Base-by-base conservation (phyloP, 2,797 vertebrate species). In the Eupleurogrammus muticus region DNA sequence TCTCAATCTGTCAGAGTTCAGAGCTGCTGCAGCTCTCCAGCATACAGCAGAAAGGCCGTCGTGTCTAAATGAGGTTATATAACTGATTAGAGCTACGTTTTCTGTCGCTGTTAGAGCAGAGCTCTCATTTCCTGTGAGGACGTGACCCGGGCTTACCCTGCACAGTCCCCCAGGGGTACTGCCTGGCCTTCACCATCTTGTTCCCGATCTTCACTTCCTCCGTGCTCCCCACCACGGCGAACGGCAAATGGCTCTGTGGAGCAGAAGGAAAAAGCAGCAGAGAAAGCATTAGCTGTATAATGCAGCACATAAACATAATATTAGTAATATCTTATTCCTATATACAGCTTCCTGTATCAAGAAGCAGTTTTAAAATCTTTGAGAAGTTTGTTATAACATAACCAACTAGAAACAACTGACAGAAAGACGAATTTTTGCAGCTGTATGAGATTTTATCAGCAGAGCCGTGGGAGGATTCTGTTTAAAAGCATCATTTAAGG, bases 181-280 rank as follows among this genome's bases (percentile, higher is more conserved):
- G 98, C 46, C 98, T 96, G 1, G 96, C 97, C 88, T 96, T 98
- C 95, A 99, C 96, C 97, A 98, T 98, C 95, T 99, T 99, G 92
- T 99, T 98, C 81, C 98, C 98, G 71, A 99, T 96, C 95, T 99
- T 99, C 80, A 98, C 90, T 88, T 99, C 98, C 90, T 99, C 98
- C 0, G 97, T 99, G 91, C 98, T 99, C 70, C 98, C 98, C 12
- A 99, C 95, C 66, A 99, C 97, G 0, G 98, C 98, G 77, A 99
- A 99, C 0, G 98, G 98, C 92, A 99, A 94, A 89, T 99, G 97
- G 66, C 95, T 98, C 98, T 99, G 91, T 47, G 91, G 90, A 82
- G 63, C 28, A 80, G 28, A 71, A 9, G 46, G 34, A 71, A n/a
- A 64, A 65, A 54, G 36, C 7, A 42, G 28, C 0, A 0, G 28